Conservation (phyloP, 2,888 invertebrate species). For the Drosophila niveifrons region DNA sequence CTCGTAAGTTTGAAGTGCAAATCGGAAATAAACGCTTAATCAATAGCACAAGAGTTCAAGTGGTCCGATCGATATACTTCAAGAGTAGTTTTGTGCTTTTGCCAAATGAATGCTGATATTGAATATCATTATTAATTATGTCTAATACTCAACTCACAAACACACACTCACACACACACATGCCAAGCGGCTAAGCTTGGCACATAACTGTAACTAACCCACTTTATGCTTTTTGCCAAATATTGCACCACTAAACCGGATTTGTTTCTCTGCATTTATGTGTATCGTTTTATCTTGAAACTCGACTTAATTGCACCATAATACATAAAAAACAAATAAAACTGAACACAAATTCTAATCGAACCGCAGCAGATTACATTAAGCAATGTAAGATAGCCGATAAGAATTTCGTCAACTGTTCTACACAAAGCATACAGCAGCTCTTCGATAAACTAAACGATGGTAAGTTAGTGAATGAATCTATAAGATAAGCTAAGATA, state of each 20-base stretch:
- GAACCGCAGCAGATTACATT: slow-evolving; percentile 88
- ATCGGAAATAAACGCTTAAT: not conserved
- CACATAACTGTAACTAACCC: slow-evolving; percentile 65
- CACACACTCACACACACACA: not conserved
- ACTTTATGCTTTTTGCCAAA: slow-evolving; percentile 46
- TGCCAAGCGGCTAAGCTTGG: not conserved
- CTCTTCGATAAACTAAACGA: slow-evolving; percentile 89
- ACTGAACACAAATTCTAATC: slow-evolving; percentile 66
- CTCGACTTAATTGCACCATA: slow-evolving; percentile 32
- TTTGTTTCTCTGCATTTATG: slow-evolving; percentile 62
- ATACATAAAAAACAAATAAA: slow-evolving; percentile 24
- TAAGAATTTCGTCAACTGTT: slow-evolving; percentile 89
- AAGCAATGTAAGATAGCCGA: slow-evolving; percentile 89
- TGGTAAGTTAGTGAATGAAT: slow-evolving; percentile 84
- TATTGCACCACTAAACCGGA: slow-evolving; percentile 72
- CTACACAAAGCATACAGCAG: slow-evolving; percentile 89
- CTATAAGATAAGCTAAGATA: too few species aligned
- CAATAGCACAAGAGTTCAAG: not conserved
- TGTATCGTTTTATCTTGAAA: slow-evolving; percentile 54
- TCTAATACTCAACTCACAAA: not conserved
- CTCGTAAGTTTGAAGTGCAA: slow-evolving; percentile 81
- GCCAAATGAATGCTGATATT: not conserved
- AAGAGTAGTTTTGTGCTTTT: not conserved
- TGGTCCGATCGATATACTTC: not conserved
- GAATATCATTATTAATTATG: not conserved